phyloP scores from a whole-genome alignment of 2,888 invertebrate genomes.

The Meandrusa payeni region DNA sequence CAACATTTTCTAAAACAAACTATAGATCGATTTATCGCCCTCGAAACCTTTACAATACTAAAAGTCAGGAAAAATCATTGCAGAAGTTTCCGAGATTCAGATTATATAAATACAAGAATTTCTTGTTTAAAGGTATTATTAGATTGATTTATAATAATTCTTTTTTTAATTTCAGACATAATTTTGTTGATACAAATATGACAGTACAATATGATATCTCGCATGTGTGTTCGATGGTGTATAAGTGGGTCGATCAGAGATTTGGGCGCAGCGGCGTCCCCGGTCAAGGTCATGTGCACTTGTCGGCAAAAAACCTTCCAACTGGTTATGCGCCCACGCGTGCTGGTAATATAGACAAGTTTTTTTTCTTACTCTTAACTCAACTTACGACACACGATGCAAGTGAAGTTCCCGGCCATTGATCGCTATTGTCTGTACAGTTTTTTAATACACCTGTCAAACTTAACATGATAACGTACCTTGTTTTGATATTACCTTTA shows the following conservation, averaged over 20 bases:
- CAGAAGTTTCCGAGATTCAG: too few species aligned
- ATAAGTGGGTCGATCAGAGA: constrained; percentile 37
- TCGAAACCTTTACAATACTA: too few species aligned
- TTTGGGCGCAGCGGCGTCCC: constrained; percentile 47
- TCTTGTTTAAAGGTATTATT: too few species aligned
- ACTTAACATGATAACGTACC: constrained; percentile 3
- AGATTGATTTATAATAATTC: too few species aligned
- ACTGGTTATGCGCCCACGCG: constrained; percentile 65
- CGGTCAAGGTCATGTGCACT: constrained; percentile 75
- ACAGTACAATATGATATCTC: too few species aligned
- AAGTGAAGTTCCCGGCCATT: constrained; percentile 38
- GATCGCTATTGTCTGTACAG: constrained; percentile 32
- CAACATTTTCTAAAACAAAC: too few species aligned
- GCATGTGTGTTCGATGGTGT: constrained; percentile 10
- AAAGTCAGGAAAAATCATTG: too few species aligned
- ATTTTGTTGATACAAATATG: too few species aligned
- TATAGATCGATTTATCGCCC: too few species aligned
- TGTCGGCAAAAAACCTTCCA: constrained; percentile 61
- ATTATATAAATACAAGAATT: too few species aligned
- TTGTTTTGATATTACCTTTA: not conserved
- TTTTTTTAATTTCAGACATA: too few species aligned
- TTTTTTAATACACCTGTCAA: constrained; percentile 21
- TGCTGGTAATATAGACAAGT: constrained; percentile 49
- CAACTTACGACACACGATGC: constrained; percentile 37
- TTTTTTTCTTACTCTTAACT: constrained; percentile 32